phyloP scores from a whole-genome alignment of 2,888 invertebrate genomes.

The Xiphydria camelus region DNA sequence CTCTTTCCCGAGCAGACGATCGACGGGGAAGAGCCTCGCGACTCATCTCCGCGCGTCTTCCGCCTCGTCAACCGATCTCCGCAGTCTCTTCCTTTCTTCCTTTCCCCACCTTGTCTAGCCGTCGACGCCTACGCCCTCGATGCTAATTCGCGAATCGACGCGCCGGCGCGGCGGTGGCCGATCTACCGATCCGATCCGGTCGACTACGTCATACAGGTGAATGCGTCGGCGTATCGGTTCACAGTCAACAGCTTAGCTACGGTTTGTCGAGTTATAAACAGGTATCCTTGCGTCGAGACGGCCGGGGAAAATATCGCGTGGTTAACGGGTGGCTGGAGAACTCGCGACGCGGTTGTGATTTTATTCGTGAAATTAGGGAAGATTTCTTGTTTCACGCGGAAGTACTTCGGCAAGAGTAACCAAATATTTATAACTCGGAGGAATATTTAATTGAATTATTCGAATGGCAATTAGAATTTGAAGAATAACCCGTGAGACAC shows the following conservation, averaged over 20 bases:
- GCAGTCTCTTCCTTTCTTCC: slow-evolving; percentile 4
- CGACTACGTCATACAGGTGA: slow-evolving; percentile 53
- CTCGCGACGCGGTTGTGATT: too few species aligned
- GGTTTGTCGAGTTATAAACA: slow-evolving; percentile 36
- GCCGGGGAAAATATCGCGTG: too few species aligned
- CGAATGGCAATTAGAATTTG: too few species aligned
- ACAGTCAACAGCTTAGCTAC: slow-evolving; percentile 32
- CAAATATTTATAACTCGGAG: too few species aligned
- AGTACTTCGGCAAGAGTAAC: too few species aligned
- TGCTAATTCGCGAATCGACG: slow-evolving; percentile 34
- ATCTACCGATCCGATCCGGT: slow-evolving; percentile 32
- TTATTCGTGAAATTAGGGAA: too few species aligned
- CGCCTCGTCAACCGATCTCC: slow-evolving; percentile 11
- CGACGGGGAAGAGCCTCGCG: slow-evolving; percentile 14
- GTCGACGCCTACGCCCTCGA: slow-evolving; percentile 42
- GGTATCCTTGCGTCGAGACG: slow-evolving; percentile 38
- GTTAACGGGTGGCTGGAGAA: too few species aligned
- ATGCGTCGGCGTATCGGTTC: slow-evolving; percentile 42
- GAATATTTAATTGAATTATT: too few species aligned
- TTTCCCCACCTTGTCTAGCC: slow-evolving; percentile 12
- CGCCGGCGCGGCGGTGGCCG: not conserved
- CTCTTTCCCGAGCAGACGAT: not conserved
- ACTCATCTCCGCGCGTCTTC: slow-evolving; percentile 12
- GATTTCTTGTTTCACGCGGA: too few species aligned
- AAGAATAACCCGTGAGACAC: too few species aligned